Conservation (phyloP, 2,888 invertebrate species). For the Caenorhabditis parvicauda region DNA sequence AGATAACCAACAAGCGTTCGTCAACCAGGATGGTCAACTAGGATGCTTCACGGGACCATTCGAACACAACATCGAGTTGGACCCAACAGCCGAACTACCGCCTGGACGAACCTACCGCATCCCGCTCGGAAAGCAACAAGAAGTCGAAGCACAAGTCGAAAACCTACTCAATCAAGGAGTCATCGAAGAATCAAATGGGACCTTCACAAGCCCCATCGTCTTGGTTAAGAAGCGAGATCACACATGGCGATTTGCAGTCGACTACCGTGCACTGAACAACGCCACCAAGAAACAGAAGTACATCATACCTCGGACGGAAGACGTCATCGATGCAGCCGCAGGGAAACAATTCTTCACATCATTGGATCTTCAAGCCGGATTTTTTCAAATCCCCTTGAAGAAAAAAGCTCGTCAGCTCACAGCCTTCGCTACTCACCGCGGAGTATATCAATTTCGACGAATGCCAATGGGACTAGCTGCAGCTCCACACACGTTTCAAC, state of each 20-base stretch:
- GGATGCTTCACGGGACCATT: conserved; percentile 14
- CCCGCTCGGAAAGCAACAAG: conserved; percentile 8
- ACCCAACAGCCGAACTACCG: not conserved
- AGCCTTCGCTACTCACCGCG: conserved; percentile 14
- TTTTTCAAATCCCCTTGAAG: conserved; percentile 15
- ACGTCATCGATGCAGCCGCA: conserved; percentile 11
- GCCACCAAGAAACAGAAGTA: conserved; percentile 8
- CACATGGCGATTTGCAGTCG: conserved; percentile 15
- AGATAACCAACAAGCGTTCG: conserved; percentile 10
- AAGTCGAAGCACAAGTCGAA: conserved; percentile 8
- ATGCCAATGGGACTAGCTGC: conserved; percentile 22
- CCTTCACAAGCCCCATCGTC: conserved; percentile 12
- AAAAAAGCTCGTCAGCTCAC: conserved; percentile 5
- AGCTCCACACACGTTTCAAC: conserved; percentile 15
- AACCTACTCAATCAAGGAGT: conserved; percentile 9
- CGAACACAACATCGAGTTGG: conserved; percentile 10
- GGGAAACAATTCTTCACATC: conserved; percentile 7
- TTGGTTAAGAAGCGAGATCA: conserved; percentile 15
- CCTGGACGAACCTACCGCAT: not conserved
- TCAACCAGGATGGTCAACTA: conserved; percentile 10
- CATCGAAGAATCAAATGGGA: conserved; percentile 5
- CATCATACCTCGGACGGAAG: conserved; percentile 7
- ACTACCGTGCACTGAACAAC: conserved; percentile 17
- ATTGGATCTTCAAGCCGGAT: conserved; percentile 17
- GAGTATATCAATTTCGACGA: conserved; percentile 8